A percentile compares a stretch with the other conserved stretches of the same genome.
Conservation (phyloP, 2,113 vertebrate species). For the Ifrita kowaldi region DNA sequence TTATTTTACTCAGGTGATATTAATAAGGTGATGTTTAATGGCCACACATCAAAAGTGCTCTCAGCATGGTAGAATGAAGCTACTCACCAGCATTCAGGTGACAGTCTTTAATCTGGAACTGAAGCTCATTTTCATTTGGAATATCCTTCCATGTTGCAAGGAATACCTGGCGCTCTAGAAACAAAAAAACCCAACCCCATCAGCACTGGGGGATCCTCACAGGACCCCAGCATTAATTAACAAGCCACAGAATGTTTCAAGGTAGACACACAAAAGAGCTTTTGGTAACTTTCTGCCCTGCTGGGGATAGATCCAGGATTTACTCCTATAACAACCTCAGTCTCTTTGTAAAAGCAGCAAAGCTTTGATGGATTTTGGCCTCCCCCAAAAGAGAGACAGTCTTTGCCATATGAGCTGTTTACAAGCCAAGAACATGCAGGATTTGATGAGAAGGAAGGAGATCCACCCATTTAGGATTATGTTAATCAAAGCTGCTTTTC, state of each 20-base stretch:
- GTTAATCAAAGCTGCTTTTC: neutral
- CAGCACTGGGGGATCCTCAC: neutral
- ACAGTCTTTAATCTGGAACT: slow-evolving; percentile 99
- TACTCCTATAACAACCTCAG: neutral
- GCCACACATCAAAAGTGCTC: neutral
- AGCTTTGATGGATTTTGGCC: neutral
- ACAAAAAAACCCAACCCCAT: neutral
- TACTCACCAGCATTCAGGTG: slow-evolving; percentile 93
- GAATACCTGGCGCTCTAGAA: slow-evolving; percentile 94
- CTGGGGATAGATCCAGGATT: neutral
- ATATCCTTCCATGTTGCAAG: slow-evolving; percentile 99
- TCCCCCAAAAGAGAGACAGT: neutral
- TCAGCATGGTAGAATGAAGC: neutral
- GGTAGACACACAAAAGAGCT: neutral
- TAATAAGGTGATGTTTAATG: neutral
- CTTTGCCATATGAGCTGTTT: neutral
- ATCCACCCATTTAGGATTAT: neutral
- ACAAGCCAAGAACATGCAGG: neutral
- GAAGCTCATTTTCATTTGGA: slow-evolving; percentile 97
- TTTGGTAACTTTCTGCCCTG: neutral
- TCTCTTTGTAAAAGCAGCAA: neutral
- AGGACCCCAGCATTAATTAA: neutral
- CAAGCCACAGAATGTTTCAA: neutral
- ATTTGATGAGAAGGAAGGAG: neutral
- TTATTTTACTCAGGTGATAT: neutral